phyloP scores from a whole-genome alignment of 1,140 invertebrate species.

The Drosophila baimaii region DNA sequence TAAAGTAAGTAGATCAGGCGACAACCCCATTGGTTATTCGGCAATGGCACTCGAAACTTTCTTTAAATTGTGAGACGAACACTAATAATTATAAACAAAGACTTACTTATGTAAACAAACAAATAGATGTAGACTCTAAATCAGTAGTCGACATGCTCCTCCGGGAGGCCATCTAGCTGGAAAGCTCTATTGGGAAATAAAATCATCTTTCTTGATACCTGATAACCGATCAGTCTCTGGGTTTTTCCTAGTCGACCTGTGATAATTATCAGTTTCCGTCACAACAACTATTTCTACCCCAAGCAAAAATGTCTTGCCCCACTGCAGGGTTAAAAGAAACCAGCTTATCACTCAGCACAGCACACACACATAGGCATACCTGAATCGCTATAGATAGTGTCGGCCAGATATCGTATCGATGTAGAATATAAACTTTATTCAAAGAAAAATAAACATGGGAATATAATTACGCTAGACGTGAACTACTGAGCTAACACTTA shows the following conservation, averaged over 20 bases:
- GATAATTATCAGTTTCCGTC: background rate
- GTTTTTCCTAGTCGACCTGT: too few relatives aligned
- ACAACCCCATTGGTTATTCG: background rate
- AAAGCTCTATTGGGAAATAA: too few relatives aligned
- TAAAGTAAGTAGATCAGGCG: background rate
- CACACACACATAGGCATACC: background rate
- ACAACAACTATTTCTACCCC: conserved; percentile 4
- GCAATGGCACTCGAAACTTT: background rate
- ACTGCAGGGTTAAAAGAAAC: conserved; percentile 7
- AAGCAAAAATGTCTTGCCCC: conserved; percentile 8
- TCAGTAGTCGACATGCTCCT: too few relatives aligned
- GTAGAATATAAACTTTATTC: conserved; percentile 36
- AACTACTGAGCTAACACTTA: conserved; percentile 44
- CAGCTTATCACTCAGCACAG: conserved; percentile 7
- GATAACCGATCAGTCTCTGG: too few relatives aligned
- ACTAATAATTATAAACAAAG: too few relatives aligned
- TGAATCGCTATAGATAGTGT: background rate
- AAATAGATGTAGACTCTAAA: too few relatives aligned
- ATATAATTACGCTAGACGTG: conserved; percentile 28
- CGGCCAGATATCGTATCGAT: background rate
- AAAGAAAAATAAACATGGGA: conserved; percentile 27
- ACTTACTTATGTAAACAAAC: too few relatives aligned
- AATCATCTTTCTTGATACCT: too few relatives aligned
- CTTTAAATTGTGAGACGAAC: too few relatives aligned
- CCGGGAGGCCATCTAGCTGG: too few relatives aligned